Evolutionary conservation across 2,888 invertebrate species (phyloP).

Genomic region (Lamellibrachia satsuma): DNA sequence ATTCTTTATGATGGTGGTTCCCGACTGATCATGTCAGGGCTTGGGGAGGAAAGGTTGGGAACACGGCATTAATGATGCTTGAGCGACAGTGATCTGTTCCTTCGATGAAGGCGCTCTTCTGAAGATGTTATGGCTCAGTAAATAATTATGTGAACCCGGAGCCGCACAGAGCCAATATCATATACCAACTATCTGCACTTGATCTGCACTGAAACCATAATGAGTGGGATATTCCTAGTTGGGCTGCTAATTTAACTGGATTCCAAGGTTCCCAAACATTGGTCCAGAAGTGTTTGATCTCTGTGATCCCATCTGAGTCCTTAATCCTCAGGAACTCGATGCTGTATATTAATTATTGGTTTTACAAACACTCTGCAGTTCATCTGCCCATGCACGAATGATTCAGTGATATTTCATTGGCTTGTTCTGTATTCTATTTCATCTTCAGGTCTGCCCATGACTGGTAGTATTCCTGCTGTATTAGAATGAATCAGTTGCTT

Average conservation of each 20-base stretch:
- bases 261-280: neutral
- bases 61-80: no score
- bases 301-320: neutral
- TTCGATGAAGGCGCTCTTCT: neutral
- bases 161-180: neutral
- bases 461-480: neutral
- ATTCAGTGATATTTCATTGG: neutral
- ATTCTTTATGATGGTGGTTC: no score
- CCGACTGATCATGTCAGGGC: no score
- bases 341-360: neutral
- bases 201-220: neutral
- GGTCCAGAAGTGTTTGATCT: neutral
- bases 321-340: neutral
- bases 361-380: neutral
- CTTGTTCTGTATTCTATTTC: neutral
- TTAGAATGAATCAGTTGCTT: no score
- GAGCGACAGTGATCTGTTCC: neutral
- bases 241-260: neutral
- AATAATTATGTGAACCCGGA: neutral
- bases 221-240: neutral
- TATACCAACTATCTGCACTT: neutral
- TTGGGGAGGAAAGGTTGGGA: no score
- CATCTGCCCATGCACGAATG: neutral
- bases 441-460: neutral
- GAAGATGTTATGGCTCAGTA: neutral